These are phyloP conservation scores for Frankliniella fusca DNA, from an alignment of 2,888 invertebrate species.

Conservation along the genomic window DNA sequence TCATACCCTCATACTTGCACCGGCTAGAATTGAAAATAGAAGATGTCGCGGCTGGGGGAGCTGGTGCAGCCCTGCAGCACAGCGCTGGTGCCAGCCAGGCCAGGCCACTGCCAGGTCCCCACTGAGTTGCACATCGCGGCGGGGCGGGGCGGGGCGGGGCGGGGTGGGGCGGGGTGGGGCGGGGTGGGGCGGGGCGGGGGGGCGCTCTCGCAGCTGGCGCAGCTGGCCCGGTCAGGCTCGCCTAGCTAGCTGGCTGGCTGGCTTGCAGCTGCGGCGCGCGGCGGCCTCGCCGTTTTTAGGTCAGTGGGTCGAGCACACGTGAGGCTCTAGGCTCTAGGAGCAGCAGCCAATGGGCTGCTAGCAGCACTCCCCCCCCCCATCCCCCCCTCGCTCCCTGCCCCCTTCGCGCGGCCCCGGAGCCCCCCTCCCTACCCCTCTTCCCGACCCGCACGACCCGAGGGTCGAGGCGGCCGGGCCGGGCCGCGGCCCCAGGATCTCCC, in stretches of 20 bases:
- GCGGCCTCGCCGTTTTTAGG: slow-evolving; percentile 2
- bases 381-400: not conserved
- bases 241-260: not conserved
- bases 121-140: no score
- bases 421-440: not conserved
- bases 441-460: not conserved
- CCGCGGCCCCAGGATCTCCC: not conserved
- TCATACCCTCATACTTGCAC: no score
- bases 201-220: not conserved
- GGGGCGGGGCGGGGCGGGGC: no score
- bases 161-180: no score
- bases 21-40: no score
- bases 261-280: not conserved
- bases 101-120: no score
- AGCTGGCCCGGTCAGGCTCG: not conserved
- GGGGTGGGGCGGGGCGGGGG: no score
- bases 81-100: no score
- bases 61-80: no score
- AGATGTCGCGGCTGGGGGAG: no score
- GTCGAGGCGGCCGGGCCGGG: no score
- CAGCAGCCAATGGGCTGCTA: not conserved
- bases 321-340: slow-evolving; percentile 22
- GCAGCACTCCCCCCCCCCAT: not conserved
- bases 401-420: not conserved
- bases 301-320: slow-evolving; percentile 9